Conservation (phyloP, 2,797 vertebrate genomes). For the Spinus pinus region DNA sequence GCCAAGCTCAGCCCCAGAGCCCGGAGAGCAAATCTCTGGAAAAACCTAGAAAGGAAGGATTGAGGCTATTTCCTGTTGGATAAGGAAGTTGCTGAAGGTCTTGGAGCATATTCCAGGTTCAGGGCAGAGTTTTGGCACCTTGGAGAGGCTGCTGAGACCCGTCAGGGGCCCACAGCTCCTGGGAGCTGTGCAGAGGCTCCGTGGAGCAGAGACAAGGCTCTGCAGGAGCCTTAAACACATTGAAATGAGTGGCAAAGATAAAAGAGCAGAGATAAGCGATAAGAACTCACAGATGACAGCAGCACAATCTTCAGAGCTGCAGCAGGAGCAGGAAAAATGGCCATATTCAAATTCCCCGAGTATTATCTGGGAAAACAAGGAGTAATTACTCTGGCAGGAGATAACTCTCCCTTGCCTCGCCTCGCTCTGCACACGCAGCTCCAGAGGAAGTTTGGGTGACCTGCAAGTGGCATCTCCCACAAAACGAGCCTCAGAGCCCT, state of each 20-base stretch:
- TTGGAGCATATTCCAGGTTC: neutral
- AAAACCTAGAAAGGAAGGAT: neutral
- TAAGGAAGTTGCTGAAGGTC: neutral
- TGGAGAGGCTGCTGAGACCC: neutral
- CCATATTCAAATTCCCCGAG: neutral
- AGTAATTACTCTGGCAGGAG: constrained; percentile 30
- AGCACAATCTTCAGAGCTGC: constrained; percentile 23
- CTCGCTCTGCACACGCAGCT: neutral
- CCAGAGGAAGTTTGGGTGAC: neutral
- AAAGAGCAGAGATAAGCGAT: constrained; percentile 54
- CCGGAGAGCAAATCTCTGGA: neutral
- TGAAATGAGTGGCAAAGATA: constrained; percentile 49
- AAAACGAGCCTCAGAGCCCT: neutral
- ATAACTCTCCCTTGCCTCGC: neutral
- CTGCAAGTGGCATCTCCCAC: neutral
- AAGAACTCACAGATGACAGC: constrained; percentile 27
- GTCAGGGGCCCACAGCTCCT: fast-evolving
- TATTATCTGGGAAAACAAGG: constrained; percentile 42
- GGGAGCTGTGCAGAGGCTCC: neutral
- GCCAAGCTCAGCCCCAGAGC: neutral
- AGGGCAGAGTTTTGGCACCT: neutral
- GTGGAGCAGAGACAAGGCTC: neutral
- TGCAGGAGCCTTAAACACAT: neutral
- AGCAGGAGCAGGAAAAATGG: constrained; percentile 22
- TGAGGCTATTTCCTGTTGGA: neutral